Base-by-base conservation (phyloP, 1,140 invertebrate species). In the Macrobrachium nipponense region DNA sequence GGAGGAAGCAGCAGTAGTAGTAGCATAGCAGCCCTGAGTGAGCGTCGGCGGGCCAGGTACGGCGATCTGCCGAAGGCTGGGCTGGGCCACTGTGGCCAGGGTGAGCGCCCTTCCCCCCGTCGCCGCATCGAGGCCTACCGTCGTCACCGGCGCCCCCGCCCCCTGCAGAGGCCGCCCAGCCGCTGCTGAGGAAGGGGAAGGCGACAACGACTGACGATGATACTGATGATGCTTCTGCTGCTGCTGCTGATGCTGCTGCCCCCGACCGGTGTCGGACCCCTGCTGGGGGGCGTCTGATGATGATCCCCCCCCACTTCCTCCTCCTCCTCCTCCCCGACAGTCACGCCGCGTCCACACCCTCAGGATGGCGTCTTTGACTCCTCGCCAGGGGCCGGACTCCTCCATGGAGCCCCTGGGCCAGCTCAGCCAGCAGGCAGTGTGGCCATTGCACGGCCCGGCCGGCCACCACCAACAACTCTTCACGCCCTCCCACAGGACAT, bases 291-390 rank as follows among this genome's bases (percentile, higher is more conserved):
- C 51, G 60, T 83, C 75, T 36, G 27, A 36, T 36, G n/a, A n/a
- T n/a, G n/a, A n/a, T n/a, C n/a, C n/a, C n/a, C n/a, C n/a, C n/a
- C n/a, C n/a, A n/a, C 27, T 4, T 4, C 27, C 27, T 36, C 27
- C 27, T 36, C 27, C 27, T 36, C 27, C 27, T 36, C 27, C 58
- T 51, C 51, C 51, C 51, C 51, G 36, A 44, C 51, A 59, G 62
- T 75, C 68, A 11, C 82, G 80, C 75, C 77, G 73, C 75, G 75
- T 73, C 82, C 79, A 84, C 82, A 82, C 77, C 77, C 81, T 60
- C 81, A 83, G 72, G 73, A 80, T 80, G 81, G 66, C 87, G 81
- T 84, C 77, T 73, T 66, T 80, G 27, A 83, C 58, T 76, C 78
- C 87, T 64, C 66, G 80, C 86, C 77, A 87, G 83, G 78, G 72